phyloP scores from a whole-genome alignment of 2,113 vertebrate species.

The Lanius collurio region DNA sequence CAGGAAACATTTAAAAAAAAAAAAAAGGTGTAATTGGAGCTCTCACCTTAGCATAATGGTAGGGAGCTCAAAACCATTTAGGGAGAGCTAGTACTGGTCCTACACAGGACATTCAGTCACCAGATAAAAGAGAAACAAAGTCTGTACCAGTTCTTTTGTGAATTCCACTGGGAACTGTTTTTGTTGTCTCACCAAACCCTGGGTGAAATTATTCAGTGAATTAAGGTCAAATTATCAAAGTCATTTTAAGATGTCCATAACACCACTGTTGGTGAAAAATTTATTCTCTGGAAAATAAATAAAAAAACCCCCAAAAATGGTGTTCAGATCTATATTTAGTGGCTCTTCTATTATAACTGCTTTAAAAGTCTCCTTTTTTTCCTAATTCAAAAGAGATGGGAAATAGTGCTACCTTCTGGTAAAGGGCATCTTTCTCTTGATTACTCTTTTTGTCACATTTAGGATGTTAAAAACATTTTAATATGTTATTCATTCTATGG shows the following conservation, averaged over 20 bases:
- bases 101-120: not conserved
- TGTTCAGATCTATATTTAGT: not conserved
- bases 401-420: not conserved
- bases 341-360: not conserved
- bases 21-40: not conserved
- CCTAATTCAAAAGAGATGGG: not conserved
- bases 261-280: not conserved
- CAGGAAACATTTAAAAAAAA: not conserved
- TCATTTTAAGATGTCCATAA: not conserved
- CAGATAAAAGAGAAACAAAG: not conserved
- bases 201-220: not conserved
- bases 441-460: not conserved
- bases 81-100: not conserved
- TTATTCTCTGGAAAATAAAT: not conserved
- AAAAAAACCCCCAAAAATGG: not conserved
- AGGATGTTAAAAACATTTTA: not conserved
- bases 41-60: not conserved
- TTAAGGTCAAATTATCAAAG: conserved; percentile 1
- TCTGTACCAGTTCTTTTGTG: not conserved
- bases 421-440: not conserved
- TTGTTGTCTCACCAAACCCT: not conserved
- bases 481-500: not conserved
- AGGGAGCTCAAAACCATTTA: not conserved
- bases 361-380: not conserved
- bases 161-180: not conserved